Evolutionary conservation across 2,888 invertebrate species (phyloP).

Genomic region (Drepana falcataria): DNA sequence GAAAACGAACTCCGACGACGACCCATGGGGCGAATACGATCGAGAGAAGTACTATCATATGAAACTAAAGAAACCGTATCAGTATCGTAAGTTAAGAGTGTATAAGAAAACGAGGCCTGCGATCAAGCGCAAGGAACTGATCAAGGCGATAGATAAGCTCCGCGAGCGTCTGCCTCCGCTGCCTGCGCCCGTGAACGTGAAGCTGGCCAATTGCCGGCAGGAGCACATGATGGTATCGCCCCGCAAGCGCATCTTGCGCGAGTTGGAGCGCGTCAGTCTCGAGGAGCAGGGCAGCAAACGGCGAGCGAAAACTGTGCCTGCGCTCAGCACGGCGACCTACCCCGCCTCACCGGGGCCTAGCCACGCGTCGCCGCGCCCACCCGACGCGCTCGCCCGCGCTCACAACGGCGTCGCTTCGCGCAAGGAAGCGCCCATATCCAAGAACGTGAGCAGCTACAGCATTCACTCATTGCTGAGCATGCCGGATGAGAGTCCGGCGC

Average conservation of each 20-base stretch:
- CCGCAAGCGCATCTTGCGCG: conserved; percentile 88
- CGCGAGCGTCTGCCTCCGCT: conserved; percentile 57
- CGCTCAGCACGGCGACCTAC: conserved; percentile 59
- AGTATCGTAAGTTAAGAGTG: conserved; percentile 71
- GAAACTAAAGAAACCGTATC: conserved; percentile 75
- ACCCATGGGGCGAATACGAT: conserved; percentile 55
- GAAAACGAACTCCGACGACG: conserved; percentile 40
- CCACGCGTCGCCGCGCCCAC: conserved; percentile 30
- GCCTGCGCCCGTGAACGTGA: conserved; percentile 63
- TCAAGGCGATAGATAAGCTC: conserved; percentile 51
- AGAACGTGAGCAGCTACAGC: conserved; percentile 87
- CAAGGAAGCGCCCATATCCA: conserved; percentile 46
- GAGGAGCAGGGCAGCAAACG: conserved; percentile 83
- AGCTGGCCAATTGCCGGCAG: conserved; percentile 65
- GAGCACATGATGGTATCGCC: conserved; percentile 85
- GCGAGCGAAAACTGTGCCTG: conserved; percentile 70
- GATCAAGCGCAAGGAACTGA: conserved; percentile 52
- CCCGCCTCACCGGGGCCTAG: conserved; percentile 37
- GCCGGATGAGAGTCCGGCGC: conserved; percentile 67
- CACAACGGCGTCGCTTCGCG: conserved; percentile 47
- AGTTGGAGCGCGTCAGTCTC: conserved; percentile 87
- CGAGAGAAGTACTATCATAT: conserved; percentile 69
- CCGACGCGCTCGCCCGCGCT: conserved; percentile 30
- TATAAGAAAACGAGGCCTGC: conserved; percentile 65
- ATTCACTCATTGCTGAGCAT: conserved; percentile 89